Evolutionary conservation across 2,888 invertebrate species (phyloP), one percentile per base, ranked within the genome.

Genomic region (Drosophila siamana): DNA sequence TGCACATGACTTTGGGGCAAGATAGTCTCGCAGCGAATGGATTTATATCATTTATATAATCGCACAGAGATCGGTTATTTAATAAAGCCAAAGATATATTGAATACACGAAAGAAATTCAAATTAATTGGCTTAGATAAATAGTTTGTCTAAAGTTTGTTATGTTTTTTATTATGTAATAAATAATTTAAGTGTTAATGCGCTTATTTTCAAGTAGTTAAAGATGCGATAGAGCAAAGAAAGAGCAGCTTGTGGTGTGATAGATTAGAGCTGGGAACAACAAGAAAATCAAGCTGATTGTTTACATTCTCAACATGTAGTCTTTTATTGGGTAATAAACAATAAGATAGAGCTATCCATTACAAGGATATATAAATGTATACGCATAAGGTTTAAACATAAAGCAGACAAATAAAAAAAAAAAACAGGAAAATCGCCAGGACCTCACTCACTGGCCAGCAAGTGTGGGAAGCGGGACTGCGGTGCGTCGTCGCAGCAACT

Each of bases 401-500:
- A 15, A 22, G 36, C 6, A 5, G 11, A 9, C 11, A 9, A 30
- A 28, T 8, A 28, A 24, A 9, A 5, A 15, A 15, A 38, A 38
- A 15, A 38, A 38, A 15, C 2, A 13, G 15, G 6, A 2, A 2
- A 38, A 7, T 6, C 7, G 13, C 2, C 36, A 13, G 2, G 36
- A 33, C 4, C 33, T 33, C n/a, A n/a, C n/a, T 13, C 2, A 13
- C 22, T 50, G 13, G 22, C 5, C 38, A 15, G 36, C 9, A 15
- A 4, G 24, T 2, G 5, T 15, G 2, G 52, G 16, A 1, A 19
- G 19, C 1, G 16, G 16, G 6, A 52, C n/a, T 16, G 26, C 16
- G 7, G 40, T 41, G 16, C 52, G 52, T 7, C 52, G 24, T 11
- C 52, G 52, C 26, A 52, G n/a, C 11, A 52, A 1, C n/a, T 52